A percentile compares a stretch with the other conserved stretches of the same genome.
Evolutionary conservation across 2,113 vertebrate species (phyloP).

Genomic region (Origma solitaria): DNA sequence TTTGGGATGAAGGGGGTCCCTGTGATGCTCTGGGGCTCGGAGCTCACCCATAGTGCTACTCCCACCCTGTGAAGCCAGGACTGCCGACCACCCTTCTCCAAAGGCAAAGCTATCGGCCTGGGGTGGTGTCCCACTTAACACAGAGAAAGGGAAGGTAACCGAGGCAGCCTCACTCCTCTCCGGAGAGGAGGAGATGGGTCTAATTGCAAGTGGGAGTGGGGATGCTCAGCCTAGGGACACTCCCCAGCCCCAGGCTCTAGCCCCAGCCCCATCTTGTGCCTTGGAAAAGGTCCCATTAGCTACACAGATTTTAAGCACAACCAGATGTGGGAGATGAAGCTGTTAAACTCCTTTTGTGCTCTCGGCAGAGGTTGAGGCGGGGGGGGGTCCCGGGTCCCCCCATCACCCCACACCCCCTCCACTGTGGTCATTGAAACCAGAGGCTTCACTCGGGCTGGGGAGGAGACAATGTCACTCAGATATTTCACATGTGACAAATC

Average conservation of each 20-base stretch:
- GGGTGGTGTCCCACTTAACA: too few relatives aligned
- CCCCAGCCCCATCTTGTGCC: background rate
- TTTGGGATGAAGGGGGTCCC: background rate
- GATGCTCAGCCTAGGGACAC: background rate
- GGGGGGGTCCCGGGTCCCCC: background rate
- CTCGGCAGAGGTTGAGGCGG: background rate
- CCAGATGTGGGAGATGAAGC: slow-evolving; percentile 59
- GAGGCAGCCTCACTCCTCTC: background rate
- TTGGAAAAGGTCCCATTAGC: background rate
- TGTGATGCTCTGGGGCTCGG: background rate
- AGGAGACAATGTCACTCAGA: background rate
- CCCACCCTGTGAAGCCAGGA: background rate
- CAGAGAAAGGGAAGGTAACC: background rate
- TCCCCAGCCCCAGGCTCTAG: background rate
- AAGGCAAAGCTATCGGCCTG: background rate
- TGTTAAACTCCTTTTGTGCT: slow-evolving; percentile 49
- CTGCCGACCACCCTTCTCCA: background rate
- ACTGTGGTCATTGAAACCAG: background rate
- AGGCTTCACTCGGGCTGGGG: background rate
- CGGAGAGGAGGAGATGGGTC: background rate
- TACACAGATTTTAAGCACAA: slow-evolving; percentile 46
- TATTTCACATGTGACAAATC: rapidly evolving
- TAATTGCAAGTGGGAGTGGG: background rate
- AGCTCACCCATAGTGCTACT: rapidly evolving
- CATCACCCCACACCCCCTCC: background rate